phyloP scores from a whole-genome alignment of 2,888 invertebrate genomes.

The Macrophya alboannulata region DNA sequence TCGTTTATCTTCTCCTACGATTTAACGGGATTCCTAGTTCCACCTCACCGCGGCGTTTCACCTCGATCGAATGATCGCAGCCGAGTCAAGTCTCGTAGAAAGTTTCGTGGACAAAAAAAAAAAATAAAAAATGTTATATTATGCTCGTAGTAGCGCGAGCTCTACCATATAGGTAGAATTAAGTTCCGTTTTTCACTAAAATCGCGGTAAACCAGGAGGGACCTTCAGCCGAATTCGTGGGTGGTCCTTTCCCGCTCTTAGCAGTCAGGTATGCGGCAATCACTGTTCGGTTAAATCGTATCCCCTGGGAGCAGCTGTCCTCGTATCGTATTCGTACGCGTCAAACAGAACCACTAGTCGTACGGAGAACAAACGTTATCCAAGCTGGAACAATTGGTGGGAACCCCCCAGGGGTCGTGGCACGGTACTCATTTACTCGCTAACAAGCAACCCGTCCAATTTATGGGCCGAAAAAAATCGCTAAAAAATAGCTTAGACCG shows the following conservation, averaged over 20 bases:
- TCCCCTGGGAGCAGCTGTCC: neutral
- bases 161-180: neutral
- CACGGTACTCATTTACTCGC: constrained; percentile 50
- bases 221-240: constrained; percentile 30
- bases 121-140: neutral
- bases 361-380: constrained; percentile 18
- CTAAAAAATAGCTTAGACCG: neutral
- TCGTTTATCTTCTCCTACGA: constrained; percentile 48
- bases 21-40: constrained; percentile 49
- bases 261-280: constrained; percentile 29
- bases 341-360: neutral
- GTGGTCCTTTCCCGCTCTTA: constrained; percentile 29
- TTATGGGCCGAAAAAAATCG: constrained; percentile 36
- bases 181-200: constrained; percentile 39
- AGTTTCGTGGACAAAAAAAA: constrained; percentile 13
- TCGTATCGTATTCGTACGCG: neutral
- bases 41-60: constrained; percentile 26
- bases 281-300: constrained; percentile 7
- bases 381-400: neutral
- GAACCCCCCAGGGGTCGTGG: neutral
- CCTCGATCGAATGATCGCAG: constrained; percentile 22
- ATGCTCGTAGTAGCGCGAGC: neutral
- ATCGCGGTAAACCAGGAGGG: constrained; percentile 24
- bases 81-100: constrained; percentile 2
- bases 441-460: constrained; percentile 58